Evolutionary conservation across 2,113 vertebrate species (phyloP), one percentile per base, ranked within the genome.

Genomic region (Stercorarius parasiticus): DNA sequence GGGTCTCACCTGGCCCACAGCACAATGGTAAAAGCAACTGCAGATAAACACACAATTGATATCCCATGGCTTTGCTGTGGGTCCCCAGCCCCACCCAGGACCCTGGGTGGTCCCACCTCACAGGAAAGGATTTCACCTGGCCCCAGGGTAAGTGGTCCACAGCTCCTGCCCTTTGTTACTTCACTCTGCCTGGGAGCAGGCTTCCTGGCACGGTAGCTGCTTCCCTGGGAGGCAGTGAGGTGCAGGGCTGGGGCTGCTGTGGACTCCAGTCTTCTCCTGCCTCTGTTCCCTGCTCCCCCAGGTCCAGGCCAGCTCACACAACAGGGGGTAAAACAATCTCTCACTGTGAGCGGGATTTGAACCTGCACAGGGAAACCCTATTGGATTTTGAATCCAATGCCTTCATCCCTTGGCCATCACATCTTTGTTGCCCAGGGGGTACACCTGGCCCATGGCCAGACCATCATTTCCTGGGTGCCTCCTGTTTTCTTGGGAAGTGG

Each of bases 351-450:
- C 93, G 95, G 82, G 69, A 90, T 90, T 87, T 15, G 11, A 94
- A 66, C 70, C 90, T 93, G 70, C 59, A 32, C 55, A 82, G 93
- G 59, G 43, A 85, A 82, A 59, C 87, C 70, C 64, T 53, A 80
- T 83, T 83, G 72, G 85, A 96, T 91, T 93, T 95, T 38, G 5
- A 96, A 62, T 93, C 93, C 88, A 92, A 86, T 56, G 50, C 88
- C 88, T 91, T 96, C 84, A 93, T 67, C 80, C 21, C 87, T 94
- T 79, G 53, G 86, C 82, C 79, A 81, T 90, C 92, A 90, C 85
- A 22, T 6, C 23, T 6, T 10, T 16, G 10, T 3, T 4, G 3
- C 10, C 6, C 14, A 10, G 9, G 10, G 4, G 11, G 30, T 9
- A 19, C 34, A 36, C 9, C 17, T 19, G 17, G 16, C 11, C 45